Conservation (phyloP, 2,113 vertebrate species). For the Tympanuchus pallidicinctus region DNA sequence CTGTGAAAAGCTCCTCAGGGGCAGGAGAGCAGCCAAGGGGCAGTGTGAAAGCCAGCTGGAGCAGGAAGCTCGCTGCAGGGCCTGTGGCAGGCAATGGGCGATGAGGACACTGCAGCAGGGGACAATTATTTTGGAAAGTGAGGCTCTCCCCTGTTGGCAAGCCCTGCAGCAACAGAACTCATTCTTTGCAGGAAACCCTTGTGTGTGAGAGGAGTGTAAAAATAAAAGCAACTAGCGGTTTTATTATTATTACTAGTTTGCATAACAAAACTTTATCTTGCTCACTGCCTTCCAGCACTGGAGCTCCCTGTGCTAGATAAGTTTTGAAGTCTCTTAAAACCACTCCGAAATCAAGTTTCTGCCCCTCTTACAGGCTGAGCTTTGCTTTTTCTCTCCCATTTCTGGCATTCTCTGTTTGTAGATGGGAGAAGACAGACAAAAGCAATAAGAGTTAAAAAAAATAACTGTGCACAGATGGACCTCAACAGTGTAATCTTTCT, state of each 20-base stretch:
- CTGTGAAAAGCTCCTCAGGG: not conserved
- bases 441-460: not conserved
- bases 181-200: not conserved
- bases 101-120: not conserved
- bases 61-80: not conserved
- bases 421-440: not conserved
- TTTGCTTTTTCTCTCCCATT: not conserved
- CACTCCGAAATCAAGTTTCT: not conserved
- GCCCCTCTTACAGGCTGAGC: not conserved
- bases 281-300: not conserved
- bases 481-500: slow-evolving; percentile 44
- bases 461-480: not conserved
- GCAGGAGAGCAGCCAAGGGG: not conserved
- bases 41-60: not conserved
- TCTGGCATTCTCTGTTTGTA: not conserved
- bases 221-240: not conserved
- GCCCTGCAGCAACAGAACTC: not conserved
- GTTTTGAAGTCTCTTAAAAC: not conserved
- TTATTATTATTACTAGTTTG: not conserved
- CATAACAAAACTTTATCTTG: not conserved
- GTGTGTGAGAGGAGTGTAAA: not conserved
- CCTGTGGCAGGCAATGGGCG: not conserved
- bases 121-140: not conserved
- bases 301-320: not conserved
- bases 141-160: not conserved